Base-by-base conservation (phyloP, 2,113 vertebrate genomes). In the Rhizomys pruinosus region DNA sequence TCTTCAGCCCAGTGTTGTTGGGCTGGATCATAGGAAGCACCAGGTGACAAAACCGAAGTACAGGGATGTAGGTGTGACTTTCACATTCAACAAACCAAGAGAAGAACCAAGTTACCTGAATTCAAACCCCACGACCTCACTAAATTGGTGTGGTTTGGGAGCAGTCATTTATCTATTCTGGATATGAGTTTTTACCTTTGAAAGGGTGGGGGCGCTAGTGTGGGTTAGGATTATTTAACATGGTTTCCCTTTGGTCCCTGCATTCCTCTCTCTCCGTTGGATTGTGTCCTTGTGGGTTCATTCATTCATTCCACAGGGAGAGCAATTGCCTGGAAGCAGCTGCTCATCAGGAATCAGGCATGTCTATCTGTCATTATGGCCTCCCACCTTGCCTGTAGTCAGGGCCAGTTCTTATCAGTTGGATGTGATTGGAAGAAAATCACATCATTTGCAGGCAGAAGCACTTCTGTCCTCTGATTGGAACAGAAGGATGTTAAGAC, bases 201-300 rank as follows among this genome's bases (percentile, higher is more conserved):
- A 59, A 32, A 71, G 69, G n/a, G 16, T 22, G 5, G 64, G 29
- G 19, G 5, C 13, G 32, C 77, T 37, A 74, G 94, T 66, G 84
- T 76, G 7, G 32, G 10, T 57, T 64, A 69, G n/a, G 37, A 7
- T 17, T 32, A 81, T 95, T 95, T 95, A 78, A 71, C 76, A 44
- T 57, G 23, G 2, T 57, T 94, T 88, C 32, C 44, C 5, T 89
- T 72, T 66, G 27, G 47, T 73, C 29, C 23, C 37, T 63, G 44
- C 32, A 77, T 68, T 74, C 61, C 20, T 93, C 59, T 84, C 88
- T 94, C 89, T 73, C 61, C 71, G 84, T 13, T 87, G 7, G 9
- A 44, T 15, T 47, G 0, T 61, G 20, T 87, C 52, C 91, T 86
- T 73, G 76, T 90, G 79, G 5, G 71, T 59, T 64, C 3, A 39